Conservation (phyloP, 2,113 vertebrate genomes). For the Solenodon paradoxus region DNA sequence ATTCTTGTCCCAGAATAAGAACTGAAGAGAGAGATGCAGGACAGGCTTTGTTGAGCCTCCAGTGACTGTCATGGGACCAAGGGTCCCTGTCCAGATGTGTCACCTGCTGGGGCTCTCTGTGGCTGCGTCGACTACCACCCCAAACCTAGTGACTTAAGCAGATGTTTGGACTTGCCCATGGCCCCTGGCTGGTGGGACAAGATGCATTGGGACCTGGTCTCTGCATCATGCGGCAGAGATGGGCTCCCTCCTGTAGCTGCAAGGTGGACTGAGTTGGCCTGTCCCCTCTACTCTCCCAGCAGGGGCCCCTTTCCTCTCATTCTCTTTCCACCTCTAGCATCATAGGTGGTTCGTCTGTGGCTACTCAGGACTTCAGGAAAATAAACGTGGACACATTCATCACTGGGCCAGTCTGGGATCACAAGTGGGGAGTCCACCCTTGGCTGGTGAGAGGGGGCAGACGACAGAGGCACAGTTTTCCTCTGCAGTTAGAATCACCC, state of each 20-base stretch:
- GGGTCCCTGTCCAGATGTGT: accelerated
- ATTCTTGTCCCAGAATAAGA: background rate
- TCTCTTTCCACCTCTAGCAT: no score
- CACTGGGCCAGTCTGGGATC: background rate
- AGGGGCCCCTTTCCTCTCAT: background rate
- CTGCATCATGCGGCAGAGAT: accelerated
- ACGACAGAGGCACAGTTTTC: no score
- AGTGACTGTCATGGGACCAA: accelerated
- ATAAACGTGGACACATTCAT: no score
- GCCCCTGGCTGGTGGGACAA: no score
- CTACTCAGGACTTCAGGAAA: background rate
- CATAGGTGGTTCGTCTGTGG: accelerated
- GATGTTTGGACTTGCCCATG: accelerated
- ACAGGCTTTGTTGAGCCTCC: accelerated
- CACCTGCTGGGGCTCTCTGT: accelerated
- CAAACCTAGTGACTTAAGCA: no score
- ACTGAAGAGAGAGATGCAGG: accelerated
- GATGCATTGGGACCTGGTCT: background rate
- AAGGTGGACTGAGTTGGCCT: accelerated
- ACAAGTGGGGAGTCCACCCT: no score
- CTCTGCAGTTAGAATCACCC: background rate
- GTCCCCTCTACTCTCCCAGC: no score
- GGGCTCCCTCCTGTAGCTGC: background rate
- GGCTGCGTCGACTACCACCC: accelerated
- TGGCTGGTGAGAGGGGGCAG: no score